phyloP scores from a whole-genome alignment of 1,140 invertebrate species.

The Notospermus geniculatus region DNA sequence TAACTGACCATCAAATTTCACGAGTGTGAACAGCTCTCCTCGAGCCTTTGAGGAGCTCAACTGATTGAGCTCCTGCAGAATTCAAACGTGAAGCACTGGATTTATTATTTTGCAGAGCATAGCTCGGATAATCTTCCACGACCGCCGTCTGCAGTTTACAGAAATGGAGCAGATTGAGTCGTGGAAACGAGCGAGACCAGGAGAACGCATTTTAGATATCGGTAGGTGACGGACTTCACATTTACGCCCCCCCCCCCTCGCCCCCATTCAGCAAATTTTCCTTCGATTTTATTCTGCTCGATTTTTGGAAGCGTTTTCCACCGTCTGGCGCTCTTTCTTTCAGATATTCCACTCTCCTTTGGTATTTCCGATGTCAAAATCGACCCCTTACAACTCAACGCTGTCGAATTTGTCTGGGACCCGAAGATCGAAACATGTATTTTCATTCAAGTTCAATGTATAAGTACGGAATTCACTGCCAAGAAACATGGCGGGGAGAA shows the following conservation, averaged over 20 bases:
- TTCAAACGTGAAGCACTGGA: no score
- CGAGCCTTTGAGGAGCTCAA: no score
- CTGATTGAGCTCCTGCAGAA: no score
- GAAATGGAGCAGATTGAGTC: conserved; percentile 88
- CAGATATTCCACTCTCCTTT: conserved; percentile 88
- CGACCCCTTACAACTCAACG: conserved; percentile 73
- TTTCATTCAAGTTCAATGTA: conserved; percentile 75
- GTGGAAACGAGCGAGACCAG: conserved; percentile 83
- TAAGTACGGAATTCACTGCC: conserved; percentile 95
- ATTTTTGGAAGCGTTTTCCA: no score
- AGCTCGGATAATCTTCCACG: conserved; percentile 91
- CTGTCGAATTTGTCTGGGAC: conserved; percentile 90
- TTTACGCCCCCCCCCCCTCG: no score
- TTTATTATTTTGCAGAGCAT: conserved; percentile 72
- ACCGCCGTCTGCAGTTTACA: conserved; percentile 91
- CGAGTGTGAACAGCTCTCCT: no score
- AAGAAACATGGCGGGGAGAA: conserved; percentile 98
- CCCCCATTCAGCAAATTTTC: no score
- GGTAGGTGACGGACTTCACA: no score
- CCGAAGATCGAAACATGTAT: conserved; percentile 93
- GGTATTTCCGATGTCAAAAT: conserved; percentile 81
- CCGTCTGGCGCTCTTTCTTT: no score
- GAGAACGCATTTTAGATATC: conserved; percentile 84
- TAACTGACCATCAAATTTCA: no score
- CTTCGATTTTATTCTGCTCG: no score